Evolutionary conservation across 2,888 invertebrate genomes (phyloP), one percentile per base, ranked within the genome.

Genomic region (Tridacna gigas): DNA sequence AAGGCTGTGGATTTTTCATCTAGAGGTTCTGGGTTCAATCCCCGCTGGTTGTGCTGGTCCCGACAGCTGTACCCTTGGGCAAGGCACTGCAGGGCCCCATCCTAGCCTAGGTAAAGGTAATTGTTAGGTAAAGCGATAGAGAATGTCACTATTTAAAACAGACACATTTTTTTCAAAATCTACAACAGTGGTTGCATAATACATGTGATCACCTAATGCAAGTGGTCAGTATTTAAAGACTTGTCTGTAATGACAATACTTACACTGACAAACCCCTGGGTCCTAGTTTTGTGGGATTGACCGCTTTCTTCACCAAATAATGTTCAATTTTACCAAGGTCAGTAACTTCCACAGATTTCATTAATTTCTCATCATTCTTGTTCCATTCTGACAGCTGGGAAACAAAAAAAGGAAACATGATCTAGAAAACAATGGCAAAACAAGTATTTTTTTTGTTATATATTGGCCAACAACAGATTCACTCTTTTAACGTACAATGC

Each of bases 341-440:
- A 15, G 89, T 89, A 25, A 74, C 48, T 75, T 94, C 93, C 48
- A 93, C 91, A 13, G 92, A 91, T 77, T 92, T 92, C 88, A 93
- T 86, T 77, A 94, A 80, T 79, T 93, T 93, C 51, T 94, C 94
- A 88, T 94, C 94, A 89, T 90, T 91, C 77, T 93, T 94, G 78
- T 90, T 93, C 94, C 94, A 94, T 82, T 94, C 93, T 71, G 91
- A 87, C 79, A 92, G 77, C 93, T 94, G 89, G 77, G 91, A 89
- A n/a, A n/a, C n/a, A n/a, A 81, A 77, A 74, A 22, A 71, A n/a
- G 22, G n/a, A 71, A 45, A 71, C 7, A 4, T 20, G 56, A 18
- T 20, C 2, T n/a, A 56, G 56, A 56, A 20, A 56, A 56, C 20
- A 56, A 51, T 12, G 51, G 51, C 13, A 12, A 51, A 51, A 51